Evolutionary conservation across 2,797 vertebrate species (phyloP).

Genomic region (Pangasius djambal): DNA sequence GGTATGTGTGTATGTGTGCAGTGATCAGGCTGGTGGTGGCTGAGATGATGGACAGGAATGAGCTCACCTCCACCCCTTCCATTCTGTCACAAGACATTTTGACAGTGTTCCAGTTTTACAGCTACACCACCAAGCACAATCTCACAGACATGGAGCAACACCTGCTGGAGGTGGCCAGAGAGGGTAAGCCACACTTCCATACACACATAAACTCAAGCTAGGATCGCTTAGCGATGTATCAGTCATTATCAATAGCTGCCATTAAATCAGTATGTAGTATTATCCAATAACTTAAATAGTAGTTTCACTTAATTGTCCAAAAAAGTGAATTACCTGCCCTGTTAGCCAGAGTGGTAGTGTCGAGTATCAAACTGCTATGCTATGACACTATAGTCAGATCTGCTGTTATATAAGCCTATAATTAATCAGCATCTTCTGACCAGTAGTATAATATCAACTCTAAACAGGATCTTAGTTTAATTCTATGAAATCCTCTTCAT

Average conservation of each 20-base stretch:
- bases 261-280: not conserved
- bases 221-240: not conserved
- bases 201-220: not conserved
- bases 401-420: not conserved
- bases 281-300: not conserved
- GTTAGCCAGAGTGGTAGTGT: not conserved
- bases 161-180: constrained; percentile 85
- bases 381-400: not conserved
- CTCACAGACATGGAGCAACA: constrained; percentile 86
- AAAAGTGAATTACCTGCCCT: not conserved
- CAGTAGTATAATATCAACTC: not conserved
- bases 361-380: not conserved
- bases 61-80: constrained; percentile 73
- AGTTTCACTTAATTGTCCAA: not conserved
- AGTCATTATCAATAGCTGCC: not conserved
- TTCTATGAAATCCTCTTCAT: not conserved
- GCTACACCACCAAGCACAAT: constrained; percentile 81
- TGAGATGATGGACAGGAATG: constrained; percentile 87
- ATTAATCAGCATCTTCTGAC: not conserved
- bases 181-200: constrained; percentile 74
- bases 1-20: constrained; percentile 57
- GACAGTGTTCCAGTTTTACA: constrained; percentile 93
- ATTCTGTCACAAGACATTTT: constrained; percentile 84
- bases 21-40: constrained; percentile 86
- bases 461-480: not conserved